These are phyloP conservation scores for Liparis tanakae DNA, from an alignment of 2,797 vertebrate species.

Conservation along the genomic window DNA sequence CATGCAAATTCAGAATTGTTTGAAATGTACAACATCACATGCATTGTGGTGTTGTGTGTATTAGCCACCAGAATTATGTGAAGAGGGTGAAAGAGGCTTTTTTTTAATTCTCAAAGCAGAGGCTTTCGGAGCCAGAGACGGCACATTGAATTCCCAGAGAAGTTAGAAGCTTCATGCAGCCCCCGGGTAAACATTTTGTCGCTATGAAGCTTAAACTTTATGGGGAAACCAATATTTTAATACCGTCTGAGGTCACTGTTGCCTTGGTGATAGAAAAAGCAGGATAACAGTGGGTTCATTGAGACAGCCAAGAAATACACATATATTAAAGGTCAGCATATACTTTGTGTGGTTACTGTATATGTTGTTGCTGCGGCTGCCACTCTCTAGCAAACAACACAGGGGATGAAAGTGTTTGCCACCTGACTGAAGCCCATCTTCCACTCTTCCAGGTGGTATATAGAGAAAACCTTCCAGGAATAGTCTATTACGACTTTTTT, in stretches of 20 bases:
- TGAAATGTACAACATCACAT: not conserved
- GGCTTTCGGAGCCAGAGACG: not conserved
- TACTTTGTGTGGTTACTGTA: constrained; percentile 31
- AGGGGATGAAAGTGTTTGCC: constrained; percentile 31
- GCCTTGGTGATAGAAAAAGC: constrained; percentile 60
- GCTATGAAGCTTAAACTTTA: not conserved
- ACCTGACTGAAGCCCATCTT: constrained; percentile 35
- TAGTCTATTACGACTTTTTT: not conserved
- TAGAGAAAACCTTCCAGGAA: constrained; percentile 7
- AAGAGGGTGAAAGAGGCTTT: not conserved
- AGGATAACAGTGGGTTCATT: constrained; percentile 58
- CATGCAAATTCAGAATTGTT: not conserved
- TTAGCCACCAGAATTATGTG: not conserved
- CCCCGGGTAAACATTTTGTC: not conserved
- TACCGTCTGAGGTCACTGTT: constrained; percentile 57
- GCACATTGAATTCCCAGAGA: not conserved
- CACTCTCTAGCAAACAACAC: constrained; percentile 25
- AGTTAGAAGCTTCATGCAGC: not conserved
- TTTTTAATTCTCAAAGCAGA: not conserved
- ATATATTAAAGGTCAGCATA: constrained; percentile 55
- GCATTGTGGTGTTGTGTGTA: not conserved
- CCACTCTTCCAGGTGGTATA: constrained; percentile 20
- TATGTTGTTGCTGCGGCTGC: constrained; percentile 17
- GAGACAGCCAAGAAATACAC: constrained; percentile 56
- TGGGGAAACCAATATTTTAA: constrained; percentile 27